Conservation (phyloP, 2,797 vertebrate genomes). For the Brachyrhaphis roseni region DNA sequence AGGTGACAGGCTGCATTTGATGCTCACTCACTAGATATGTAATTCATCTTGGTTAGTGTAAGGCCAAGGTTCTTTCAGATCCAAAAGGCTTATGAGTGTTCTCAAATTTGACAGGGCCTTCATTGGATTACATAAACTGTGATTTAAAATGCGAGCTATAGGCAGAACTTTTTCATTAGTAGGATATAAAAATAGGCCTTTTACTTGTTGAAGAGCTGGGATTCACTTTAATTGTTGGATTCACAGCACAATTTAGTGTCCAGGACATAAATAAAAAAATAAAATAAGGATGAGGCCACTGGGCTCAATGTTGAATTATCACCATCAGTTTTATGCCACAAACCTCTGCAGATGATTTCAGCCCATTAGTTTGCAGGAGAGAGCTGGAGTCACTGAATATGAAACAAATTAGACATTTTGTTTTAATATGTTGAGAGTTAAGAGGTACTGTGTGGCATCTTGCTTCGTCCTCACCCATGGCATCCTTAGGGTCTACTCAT, state of each 20-base stretch:
- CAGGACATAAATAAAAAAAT: not conserved
- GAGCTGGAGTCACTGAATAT: conserved; percentile 28
- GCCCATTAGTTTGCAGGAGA: conserved; percentile 7
- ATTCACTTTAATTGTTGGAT: conserved; percentile 15
- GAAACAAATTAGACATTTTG: conserved; percentile 42
- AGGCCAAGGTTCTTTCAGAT: conserved; percentile 34
- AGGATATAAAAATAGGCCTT: conserved; percentile 2
- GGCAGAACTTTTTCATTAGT: conserved; percentile 31
- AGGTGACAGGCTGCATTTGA: conserved; percentile 71
- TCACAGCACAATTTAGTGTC: conserved; percentile 9
- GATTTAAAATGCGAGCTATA: conserved; percentile 30
- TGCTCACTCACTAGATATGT: conserved; percentile 58
- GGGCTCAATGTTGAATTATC: conserved; percentile 13
- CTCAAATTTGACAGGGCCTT: conserved; percentile 41
- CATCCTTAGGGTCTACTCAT: conserved; percentile 65
- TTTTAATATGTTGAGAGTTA: conserved; percentile 51
- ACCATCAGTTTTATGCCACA: conserved; percentile 8
- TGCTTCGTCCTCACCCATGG: conserved; percentile 41
- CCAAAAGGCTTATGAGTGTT: conserved; percentile 26
- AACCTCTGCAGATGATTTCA: conserved; percentile 23
- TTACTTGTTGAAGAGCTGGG: conserved; percentile 1
- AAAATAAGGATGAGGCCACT: conserved; percentile 20
- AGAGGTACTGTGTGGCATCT: conserved; percentile 39
- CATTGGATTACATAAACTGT: conserved; percentile 28
- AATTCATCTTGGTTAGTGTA: conserved; percentile 25